Percentiles rank a stretch among this genome's conserved stretches.
Conservation (phyloP, 2,888 invertebrate genomes). For the Drosophila cognata region DNA sequence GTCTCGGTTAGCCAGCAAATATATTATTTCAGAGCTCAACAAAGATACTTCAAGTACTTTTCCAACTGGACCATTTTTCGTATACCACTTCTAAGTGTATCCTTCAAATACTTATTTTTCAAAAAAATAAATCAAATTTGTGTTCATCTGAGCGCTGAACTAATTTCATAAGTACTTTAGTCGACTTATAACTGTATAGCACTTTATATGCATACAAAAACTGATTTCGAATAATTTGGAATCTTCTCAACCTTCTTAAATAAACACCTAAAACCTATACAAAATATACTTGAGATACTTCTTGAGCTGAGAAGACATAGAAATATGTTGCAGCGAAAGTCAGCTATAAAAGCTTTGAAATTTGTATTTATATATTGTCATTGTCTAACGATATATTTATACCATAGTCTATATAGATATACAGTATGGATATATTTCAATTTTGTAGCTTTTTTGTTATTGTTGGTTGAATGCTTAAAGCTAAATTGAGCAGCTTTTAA, state of each 20-base stretch:
- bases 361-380: constrained; percentile 4
- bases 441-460: constrained; percentile 22
- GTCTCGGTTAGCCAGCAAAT: neutral
- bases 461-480: constrained; percentile 5
- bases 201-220: neutral
- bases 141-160: too few species aligned
- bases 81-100: neutral
- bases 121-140: too few species aligned
- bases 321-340: neutral
- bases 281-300: neutral
- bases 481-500: constrained; percentile 6
- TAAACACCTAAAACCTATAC: neutral
- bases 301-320: neutral
- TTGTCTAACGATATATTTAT: constrained; percentile 5
- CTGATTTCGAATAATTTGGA: neutral
- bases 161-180: neutral
- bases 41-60: neutral
- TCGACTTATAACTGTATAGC: neutral
- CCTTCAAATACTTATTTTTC: too few species aligned
- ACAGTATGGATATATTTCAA: neutral
- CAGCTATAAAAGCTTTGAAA: neutral
- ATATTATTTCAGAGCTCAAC: too few species aligned
- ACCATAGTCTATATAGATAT: neutral
- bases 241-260: neutral
- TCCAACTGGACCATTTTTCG: neutral